Evolutionary conservation across 2,888 invertebrate species (phyloP), one percentile per base, ranked within the genome.

Genomic region (Epistrophe eligans): DNA sequence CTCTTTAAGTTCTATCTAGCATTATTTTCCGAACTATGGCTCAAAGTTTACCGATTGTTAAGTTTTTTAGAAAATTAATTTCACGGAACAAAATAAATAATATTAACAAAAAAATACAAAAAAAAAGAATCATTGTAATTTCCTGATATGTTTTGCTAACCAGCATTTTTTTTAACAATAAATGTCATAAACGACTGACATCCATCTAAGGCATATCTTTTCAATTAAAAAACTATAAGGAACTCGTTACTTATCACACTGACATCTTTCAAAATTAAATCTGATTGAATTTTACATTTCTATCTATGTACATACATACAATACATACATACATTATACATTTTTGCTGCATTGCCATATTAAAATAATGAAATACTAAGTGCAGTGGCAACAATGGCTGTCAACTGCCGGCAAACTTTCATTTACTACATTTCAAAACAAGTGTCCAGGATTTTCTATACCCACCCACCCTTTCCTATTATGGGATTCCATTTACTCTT

Each of bases 381-480:
- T 76, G 67, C 50, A 13, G 32, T 57, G 55, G 35, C 66, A 82
- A 87, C 87, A 87, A 87, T 87, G 55, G 79, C 55, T 79, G 79
- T 87, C 79, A 82, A 79, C 79, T 83, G 76, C 67, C 82, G 76
- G 66, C 60, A 79, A 72, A 79, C 40, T 76, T 79, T 83, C 87
- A 87, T 87, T 83, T 60, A 67, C 82, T 76, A 87, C 83, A 79
- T 79, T 82, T 82, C 74, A 79, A 72, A 79, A 79, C 60, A 81
- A 74, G 70, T 74, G 64, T 87, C 79, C 62, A 60, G 72, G 28
- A 67, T 62, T 74, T 55, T 52, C 19, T 77, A 40, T 24, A 3
- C n/a, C n/a, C 3, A 24, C 24, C 15, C 43, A 38, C 4, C 11
- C 60, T 13, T 15, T 4, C 7, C 28, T 17, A 10, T 28, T 28